Conservation (phyloP, 1,140 invertebrate genomes). For the Diplogasteroides magnus region DNA sequence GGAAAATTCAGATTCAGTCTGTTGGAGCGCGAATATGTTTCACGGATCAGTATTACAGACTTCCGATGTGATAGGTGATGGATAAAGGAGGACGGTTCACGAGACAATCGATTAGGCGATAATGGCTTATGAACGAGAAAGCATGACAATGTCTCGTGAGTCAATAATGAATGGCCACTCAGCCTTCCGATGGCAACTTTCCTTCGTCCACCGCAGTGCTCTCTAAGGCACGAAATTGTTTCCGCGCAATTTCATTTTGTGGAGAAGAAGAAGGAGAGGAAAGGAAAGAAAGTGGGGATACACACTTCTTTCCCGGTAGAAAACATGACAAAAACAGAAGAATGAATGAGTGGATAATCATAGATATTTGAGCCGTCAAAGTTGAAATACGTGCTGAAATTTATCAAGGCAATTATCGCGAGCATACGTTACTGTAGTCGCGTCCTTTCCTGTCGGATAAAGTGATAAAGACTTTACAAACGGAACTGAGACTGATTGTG, state of each 20-base stretch:
- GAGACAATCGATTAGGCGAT: background rate
- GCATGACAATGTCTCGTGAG: too few relatives aligned
- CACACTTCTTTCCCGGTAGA: background rate
- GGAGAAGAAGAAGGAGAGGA: background rate
- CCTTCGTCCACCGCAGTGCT: too few relatives aligned
- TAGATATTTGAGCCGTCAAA: too few relatives aligned
- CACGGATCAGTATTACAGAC: too few relatives aligned
- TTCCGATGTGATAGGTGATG: background rate
- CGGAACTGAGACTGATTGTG: too few relatives aligned
- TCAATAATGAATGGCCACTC: background rate
- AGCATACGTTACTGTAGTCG: too few relatives aligned
- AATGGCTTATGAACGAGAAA: background rate
- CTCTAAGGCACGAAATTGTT: background rate
- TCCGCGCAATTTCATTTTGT: background rate
- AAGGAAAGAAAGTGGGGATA: background rate
- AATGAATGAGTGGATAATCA: background rate
- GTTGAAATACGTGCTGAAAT: too few relatives aligned
- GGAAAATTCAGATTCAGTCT: too few relatives aligned
- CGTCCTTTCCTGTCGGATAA: too few relatives aligned
- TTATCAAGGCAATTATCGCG: too few relatives aligned
- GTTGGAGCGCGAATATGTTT: too few relatives aligned
- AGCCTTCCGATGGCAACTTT: background rate
- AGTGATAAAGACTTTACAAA: too few relatives aligned
- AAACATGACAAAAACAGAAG: background rate
- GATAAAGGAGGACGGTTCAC: background rate